These are phyloP conservation scores for Amphiprion clarkii DNA, from an alignment of 2,797 vertebrate genomes.

Conservation along the genomic window DNA sequence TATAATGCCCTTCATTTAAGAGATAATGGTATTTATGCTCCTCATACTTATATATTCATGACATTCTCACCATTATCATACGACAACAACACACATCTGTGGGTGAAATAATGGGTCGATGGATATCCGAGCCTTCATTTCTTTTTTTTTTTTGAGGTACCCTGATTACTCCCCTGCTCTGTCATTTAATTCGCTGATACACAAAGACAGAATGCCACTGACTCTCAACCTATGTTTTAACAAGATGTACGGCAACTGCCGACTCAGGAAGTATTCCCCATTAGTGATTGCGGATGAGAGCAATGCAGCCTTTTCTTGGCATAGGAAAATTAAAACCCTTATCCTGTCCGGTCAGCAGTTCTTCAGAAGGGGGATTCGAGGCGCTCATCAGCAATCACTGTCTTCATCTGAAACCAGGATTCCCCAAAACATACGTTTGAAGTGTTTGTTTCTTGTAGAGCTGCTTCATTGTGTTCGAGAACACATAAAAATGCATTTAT, in stretches of 20 bases:
- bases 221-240: background rate
- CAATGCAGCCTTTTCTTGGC: conserved; percentile 32
- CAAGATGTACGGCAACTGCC: conserved; percentile 4
- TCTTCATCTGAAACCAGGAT: conserved; percentile 18
- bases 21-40: background rate
- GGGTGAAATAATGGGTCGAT: background rate
- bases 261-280: conserved; percentile 13
- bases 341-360: conserved; percentile 19
- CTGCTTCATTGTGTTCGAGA: background rate
- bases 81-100: conserved; percentile 7
- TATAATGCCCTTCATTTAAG: background rate
- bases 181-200: background rate
- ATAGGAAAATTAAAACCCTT: background rate
- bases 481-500: background rate
- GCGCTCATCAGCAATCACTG: background rate
- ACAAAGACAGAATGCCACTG: conserved; percentile 1
- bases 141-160: conserved; percentile 3
- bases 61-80: background rate
- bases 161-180: background rate
- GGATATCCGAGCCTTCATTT: conserved; percentile 3
- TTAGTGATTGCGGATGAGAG: conserved; percentile 20
- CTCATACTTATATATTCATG: background rate
- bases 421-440: background rate
- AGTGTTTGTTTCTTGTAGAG: background rate
- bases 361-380: conserved; percentile 7